Evolutionary conservation across 2,797 vertebrate genomes (phyloP).

Genomic region (Cyclura pinguis): DNA sequence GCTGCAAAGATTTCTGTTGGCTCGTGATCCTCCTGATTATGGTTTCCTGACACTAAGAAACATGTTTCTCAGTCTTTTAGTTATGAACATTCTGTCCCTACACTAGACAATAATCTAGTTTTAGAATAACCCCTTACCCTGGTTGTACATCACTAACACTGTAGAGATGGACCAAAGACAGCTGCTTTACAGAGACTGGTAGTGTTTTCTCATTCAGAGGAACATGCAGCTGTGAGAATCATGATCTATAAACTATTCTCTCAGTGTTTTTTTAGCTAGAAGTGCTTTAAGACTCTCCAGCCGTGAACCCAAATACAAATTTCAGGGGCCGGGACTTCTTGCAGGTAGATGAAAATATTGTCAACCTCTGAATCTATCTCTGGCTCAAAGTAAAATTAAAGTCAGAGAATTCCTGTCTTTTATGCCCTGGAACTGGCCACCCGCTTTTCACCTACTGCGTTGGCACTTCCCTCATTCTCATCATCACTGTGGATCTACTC

Average conservation of each 20-base stretch:
- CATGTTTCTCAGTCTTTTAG: no score
- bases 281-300: not conserved
- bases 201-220: not conserved
- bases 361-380: no score
- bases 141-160: no score
- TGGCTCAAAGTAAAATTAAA: not conserved
- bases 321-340: no score
- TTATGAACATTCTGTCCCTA: no score
- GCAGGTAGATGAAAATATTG: not conserved
- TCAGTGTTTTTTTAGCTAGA: not conserved
- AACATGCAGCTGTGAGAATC: not conserved
- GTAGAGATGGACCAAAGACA: not conserved
- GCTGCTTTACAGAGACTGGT: not conserved
- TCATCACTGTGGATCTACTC: not conserved
- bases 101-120: not conserved
- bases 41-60: no score
- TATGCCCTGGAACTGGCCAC: no score
- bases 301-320: not conserved
- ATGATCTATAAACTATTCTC: not conserved
- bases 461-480: not conserved
- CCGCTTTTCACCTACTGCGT: not conserved
- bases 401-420: not conserved
- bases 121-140: no score
- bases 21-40: no score
- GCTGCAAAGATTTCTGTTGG: no score